Evolutionary conservation across 2,113 vertebrate species (phyloP).

Genomic region (Chelonoidis abingdonii): DNA sequence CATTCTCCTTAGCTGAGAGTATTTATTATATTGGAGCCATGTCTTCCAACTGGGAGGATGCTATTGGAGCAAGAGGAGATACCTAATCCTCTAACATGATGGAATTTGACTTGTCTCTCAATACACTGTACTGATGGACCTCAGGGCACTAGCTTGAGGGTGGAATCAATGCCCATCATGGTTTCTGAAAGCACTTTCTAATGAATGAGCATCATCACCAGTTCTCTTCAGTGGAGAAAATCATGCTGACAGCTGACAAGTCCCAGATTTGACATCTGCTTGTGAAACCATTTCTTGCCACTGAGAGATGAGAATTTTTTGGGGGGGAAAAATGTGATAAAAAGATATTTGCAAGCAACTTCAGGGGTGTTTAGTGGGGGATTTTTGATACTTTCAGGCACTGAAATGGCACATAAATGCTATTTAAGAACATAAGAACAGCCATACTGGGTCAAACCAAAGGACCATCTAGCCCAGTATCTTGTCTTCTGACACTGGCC

Average conservation of each 20-base stretch:
- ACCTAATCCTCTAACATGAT: not conserved
- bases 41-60: not conserved
- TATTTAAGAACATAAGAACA: not conserved
- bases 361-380: not conserved
- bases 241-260: not conserved
- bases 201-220: not conserved
- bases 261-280: not conserved
- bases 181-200: not conserved
- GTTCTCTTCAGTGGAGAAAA: not conserved
- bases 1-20: not conserved
- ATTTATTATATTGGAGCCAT: not conserved
- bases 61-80: not conserved
- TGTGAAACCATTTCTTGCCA: not conserved
- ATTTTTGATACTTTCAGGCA: not conserved
- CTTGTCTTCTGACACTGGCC: no score
- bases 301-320: not conserved
- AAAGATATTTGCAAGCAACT: not conserved
- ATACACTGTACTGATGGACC: not conserved
- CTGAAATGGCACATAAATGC: not conserved
- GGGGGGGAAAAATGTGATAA: not conserved
- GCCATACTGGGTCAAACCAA: no score
- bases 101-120: not conserved
- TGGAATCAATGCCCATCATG: not conserved
- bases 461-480: no score
- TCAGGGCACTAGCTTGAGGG: not conserved